phyloP scores from a whole-genome alignment of 2,797 vertebrate species.

The Rousettus madagascariensis region DNA sequence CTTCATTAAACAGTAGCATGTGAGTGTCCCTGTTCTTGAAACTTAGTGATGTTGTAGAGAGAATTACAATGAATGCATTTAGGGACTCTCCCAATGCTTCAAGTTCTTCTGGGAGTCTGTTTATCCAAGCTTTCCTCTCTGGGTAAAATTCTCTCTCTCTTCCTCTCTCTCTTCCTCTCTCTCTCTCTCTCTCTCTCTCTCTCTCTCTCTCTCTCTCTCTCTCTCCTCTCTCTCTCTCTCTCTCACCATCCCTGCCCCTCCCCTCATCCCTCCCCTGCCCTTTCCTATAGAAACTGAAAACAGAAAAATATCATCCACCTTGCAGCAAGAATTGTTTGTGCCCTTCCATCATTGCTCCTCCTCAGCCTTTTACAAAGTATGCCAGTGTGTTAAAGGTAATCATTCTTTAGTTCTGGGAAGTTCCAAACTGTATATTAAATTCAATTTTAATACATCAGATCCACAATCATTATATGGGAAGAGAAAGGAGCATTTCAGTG shows the following conservation, averaged over 20 bases:
- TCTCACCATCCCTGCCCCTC: background rate
- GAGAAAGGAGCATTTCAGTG: background rate
- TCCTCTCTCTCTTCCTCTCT: too few relatives aligned
- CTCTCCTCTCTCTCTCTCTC: fast-evolving
- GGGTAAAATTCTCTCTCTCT: background rate
- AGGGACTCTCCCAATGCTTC: background rate
- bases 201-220: background rate
- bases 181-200: too few relatives aligned
- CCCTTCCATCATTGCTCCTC: background rate
- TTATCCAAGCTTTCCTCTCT: background rate
- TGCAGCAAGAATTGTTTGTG: background rate
- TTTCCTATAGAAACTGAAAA: background rate
- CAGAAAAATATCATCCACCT: background rate
- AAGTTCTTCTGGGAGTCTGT: background rate
- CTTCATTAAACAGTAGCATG: background rate
- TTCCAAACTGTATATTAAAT: background rate
- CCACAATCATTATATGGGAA: background rate
- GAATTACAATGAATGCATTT: background rate
- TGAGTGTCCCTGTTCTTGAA: background rate
- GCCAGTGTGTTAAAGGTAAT: background rate
- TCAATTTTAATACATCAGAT: background rate
- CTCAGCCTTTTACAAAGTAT: background rate
- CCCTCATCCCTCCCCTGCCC: too few relatives aligned
- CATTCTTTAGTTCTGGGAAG: background rate
- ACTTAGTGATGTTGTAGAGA: background rate